A percentile compares a stretch with the other conserved stretches of the same genome.
Evolutionary conservation across 2,888 invertebrate species (phyloP).

Genomic region (Hetaerina titia): DNA sequence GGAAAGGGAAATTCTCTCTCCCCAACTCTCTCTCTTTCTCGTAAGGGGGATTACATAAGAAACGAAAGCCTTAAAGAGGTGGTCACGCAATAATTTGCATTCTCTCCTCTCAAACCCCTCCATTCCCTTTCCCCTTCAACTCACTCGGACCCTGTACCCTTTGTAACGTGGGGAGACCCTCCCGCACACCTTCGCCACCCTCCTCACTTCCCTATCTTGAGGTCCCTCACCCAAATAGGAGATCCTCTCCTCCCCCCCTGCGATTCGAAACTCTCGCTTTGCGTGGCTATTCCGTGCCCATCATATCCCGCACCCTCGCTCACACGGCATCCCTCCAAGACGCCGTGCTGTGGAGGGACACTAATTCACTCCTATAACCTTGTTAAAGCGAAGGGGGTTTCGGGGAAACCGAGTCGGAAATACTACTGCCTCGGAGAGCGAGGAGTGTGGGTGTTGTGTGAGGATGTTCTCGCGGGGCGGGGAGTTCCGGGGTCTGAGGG

Average conservation of each 20-base stretch:
- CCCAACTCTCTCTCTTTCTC: background rate
- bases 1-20: background rate
- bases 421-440: background rate
- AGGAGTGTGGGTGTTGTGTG: too few relatives aligned
- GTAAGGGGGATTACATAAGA: conserved; percentile 40
- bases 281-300: conserved; percentile 63
- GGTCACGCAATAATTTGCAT: conserved; percentile 64
- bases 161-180: background rate
- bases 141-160: background rate
- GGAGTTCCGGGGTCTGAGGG: too few relatives aligned
- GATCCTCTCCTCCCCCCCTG: background rate
- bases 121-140: background rate
- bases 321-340: background rate
- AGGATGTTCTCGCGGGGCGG: too few relatives aligned
- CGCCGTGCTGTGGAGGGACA: conserved; percentile 5
- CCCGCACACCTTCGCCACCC: background rate
- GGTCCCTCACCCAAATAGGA: background rate
- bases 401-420: conserved; percentile 46
- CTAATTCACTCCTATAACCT: conserved; percentile 66
- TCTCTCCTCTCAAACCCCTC: background rate
- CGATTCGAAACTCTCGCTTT: conserved; percentile 9
- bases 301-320: background rate
- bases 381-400: conserved; percentile 44
- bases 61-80: conserved; percentile 46
- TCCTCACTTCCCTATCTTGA: background rate